phyloP scores from a whole-genome alignment of 1,140 invertebrate genomes.

The Drosophila tristis region DNA sequence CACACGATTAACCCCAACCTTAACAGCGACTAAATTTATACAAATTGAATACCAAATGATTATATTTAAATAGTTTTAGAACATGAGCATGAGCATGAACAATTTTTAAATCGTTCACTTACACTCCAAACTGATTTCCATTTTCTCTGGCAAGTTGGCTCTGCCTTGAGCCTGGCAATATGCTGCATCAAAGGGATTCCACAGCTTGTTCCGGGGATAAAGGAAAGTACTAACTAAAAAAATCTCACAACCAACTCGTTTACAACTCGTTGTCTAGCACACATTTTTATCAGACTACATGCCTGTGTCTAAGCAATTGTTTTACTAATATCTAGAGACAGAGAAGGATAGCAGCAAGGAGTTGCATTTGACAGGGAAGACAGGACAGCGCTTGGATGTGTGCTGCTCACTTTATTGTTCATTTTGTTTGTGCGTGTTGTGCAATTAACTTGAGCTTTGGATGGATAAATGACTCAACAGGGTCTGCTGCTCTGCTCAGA shows the following conservation, averaged over 20 bases:
- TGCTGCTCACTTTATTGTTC: constrained; percentile 40
- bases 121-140: background rate
- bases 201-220: background rate
- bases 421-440: background rate
- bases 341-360: constrained; percentile 16
- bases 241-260: constrained; percentile 41
- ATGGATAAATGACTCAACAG: constrained; percentile 7
- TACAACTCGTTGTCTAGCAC: constrained; percentile 30
- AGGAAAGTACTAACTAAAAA: background rate
- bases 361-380: constrained; percentile 41
- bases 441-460: constrained; percentile 25
- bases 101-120: too few species aligned
- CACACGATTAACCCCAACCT: too few species aligned
- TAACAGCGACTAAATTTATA: background rate
- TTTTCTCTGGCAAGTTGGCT: background rate
- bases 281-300: constrained; percentile 34
- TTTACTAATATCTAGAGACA: background rate
- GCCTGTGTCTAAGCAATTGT: constrained; percentile 22
- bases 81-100: too few species aligned
- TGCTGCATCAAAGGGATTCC: constrained; percentile 14
- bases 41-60: background rate
- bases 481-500: constrained; percentile 7
- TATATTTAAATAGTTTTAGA: too few species aligned
- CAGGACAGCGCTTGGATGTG: constrained; percentile 15
- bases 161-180: background rate